Conservation (phyloP, 2,113 vertebrate species). For the Perognathus longimembris region DNA sequence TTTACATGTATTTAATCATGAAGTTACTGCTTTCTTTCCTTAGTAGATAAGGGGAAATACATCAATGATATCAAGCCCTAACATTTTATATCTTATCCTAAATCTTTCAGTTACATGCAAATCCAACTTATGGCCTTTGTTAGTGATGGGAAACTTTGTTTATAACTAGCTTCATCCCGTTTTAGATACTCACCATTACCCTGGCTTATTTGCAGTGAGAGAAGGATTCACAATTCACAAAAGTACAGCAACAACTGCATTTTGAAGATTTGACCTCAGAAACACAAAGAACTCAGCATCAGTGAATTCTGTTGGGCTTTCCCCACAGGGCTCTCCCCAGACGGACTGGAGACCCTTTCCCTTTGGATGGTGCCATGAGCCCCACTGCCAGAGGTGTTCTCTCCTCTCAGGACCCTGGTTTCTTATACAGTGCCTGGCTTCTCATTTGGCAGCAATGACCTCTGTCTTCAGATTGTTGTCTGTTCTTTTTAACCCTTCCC, state of each 20-base stretch:
- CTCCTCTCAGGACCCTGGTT: neutral
- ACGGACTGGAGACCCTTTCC: too few species aligned
- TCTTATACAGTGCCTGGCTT: too few species aligned
- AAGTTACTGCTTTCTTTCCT: neutral
- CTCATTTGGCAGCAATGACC: neutral
- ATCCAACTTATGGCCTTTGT: neutral
- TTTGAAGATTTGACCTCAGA: neutral
- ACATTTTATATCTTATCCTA: neutral
- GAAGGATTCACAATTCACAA: neutral
- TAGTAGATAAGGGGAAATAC: neutral
- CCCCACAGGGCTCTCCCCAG: too few species aligned
- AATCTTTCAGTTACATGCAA: neutral
- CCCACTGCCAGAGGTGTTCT: neutral
- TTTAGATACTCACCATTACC: neutral
- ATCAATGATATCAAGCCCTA: neutral
- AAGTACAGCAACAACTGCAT: neutral
- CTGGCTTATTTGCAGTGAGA: neutral
- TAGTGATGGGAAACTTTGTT: neutral
- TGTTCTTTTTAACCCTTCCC: neutral
- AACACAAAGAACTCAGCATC: neutral
- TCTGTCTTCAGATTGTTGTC: neutral
- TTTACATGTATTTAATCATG: constrained; percentile 34
- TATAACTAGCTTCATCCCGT: neutral
- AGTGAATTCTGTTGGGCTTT: too few species aligned
- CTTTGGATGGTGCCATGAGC: neutral